These are phyloP conservation scores for Odocoileus hemionus DNA, from an alignment of 2,113 vertebrate species.

Conservation along the genomic window DNA sequence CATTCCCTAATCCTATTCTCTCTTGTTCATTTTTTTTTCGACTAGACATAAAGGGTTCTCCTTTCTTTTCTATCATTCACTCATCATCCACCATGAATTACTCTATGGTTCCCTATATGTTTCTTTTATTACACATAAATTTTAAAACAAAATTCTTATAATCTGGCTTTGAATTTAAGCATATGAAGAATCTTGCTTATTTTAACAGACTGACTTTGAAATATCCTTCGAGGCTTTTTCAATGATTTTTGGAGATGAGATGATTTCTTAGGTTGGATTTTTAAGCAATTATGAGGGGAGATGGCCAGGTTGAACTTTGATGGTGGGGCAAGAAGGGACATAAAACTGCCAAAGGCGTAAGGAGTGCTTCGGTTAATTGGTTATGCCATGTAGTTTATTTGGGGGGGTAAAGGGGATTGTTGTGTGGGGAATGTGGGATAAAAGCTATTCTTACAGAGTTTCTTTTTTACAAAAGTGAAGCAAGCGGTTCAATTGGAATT, in stretches of 20 bases:
- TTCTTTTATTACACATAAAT: neutral
- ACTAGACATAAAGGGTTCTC: neutral
- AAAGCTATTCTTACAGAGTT: no score
- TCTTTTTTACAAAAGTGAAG: no score
- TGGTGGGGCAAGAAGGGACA: neutral
- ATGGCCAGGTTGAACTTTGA: neutral
- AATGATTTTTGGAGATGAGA: neutral
- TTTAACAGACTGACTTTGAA: neutral
- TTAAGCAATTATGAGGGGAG: neutral
- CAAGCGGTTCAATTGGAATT: no score
- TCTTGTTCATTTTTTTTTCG: constrained; percentile 7
- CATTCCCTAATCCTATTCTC: neutral
- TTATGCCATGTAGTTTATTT: no score
- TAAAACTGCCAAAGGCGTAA: neutral
- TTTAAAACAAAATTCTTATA: constrained; percentile 20
- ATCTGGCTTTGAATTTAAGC: neutral
- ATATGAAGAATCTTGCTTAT: neutral
- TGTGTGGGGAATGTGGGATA: no score
- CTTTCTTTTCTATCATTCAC: no score
- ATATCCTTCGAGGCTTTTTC: neutral
- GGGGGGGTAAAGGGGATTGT: no score
- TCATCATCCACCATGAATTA: no score
- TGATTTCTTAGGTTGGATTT: neutral
- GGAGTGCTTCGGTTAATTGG: no score
- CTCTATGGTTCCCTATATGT: no score